Evolutionary conservation across 35 echinoderm and acorn worm species (phyloP).

Genomic region (Eucidaris tribuloides): DNA sequence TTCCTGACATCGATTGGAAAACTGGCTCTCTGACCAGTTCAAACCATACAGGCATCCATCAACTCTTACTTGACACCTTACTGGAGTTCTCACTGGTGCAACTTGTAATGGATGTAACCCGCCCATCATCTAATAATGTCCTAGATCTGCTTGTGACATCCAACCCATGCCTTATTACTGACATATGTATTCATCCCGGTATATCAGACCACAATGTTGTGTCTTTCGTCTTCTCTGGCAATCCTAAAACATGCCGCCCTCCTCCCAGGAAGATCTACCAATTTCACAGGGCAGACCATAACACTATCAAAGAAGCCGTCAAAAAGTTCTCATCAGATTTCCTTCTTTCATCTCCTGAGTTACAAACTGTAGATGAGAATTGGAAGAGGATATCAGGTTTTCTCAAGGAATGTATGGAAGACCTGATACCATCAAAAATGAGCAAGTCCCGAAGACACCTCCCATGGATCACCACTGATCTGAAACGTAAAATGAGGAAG

Average conservation of each 20-base stretch:
- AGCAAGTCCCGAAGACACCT: neutral
- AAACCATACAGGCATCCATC: neutral
- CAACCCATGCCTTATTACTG: neutral
- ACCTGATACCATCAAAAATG: slow-evolving; percentile 28
- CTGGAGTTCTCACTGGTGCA: neutral
- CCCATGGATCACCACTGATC: neutral
- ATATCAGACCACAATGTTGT: slow-evolving; percentile 18
- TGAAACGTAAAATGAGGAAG: slow-evolving; percentile 41
- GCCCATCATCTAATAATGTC: neutral
- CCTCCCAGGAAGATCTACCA: slow-evolving; percentile 6
- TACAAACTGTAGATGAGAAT: neutral
- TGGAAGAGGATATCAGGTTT: neutral
- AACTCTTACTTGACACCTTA: neutral
- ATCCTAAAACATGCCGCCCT: neutral
- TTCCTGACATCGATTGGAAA: slow-evolving; percentile 18
- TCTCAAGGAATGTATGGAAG: neutral
- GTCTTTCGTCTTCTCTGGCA: neutral
- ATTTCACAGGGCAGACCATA: neutral
- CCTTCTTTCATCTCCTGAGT: neutral
- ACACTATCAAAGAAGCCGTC: neutral
- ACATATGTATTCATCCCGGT: neutral
- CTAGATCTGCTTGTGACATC: neutral
- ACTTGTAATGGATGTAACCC: neutral
- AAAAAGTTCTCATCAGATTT: neutral
- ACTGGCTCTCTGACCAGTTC: neutral